Evolutionary conservation across 2,888 invertebrate species (phyloP), one percentile per base, ranked within the genome.

Genomic region (Lissocephala sabroskyi): DNA sequence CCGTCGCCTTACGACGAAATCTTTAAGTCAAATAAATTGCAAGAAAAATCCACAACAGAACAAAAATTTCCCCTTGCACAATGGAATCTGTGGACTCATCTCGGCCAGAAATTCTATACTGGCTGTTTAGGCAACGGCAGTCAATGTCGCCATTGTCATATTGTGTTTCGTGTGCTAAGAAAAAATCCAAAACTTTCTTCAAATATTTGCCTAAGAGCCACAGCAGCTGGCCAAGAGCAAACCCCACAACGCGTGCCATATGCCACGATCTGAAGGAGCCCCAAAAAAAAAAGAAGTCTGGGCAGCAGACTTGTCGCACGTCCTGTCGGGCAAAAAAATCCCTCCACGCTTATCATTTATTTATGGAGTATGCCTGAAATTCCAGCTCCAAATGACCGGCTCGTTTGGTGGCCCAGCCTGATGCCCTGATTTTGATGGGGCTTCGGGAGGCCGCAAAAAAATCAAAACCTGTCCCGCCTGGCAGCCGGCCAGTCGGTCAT

Each of bases 371-470:
- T 53, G 49, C 56, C 53, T 45, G 41, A 48, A 62, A 45, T 10
- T 47, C 46, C 28, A 49, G 53, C 50, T 43, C 47, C 53, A 59
- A 49, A 49, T 58, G 46, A 40, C 19, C 17, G 16, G 3, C 35
- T 40, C 50, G 41, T 50, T 44, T 41, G 17, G 9, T 28, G 33
- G 35, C 33, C 33, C 61, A 62, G 58, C 61, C 61, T 65, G 66
- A 52, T 71, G 74, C 62, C 57, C 77, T 59, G 82, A 65, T 79
- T 70, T 80, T 80, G 64, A 77, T 80, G 77, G 80, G n/a, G 82
- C 80, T 80, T 80, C 80, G 73, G 67, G 74, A 65, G 55, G 59
- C 55, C 49, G 57, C 43, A 53, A 67, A 50, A 37, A 45, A 35
- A 43, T 23, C 19, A 45, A 39, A 42, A 36, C 52, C 60, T 49